These are phyloP conservation scores for Hormiphora californensis DNA, from an alignment of 37 sponge, comb jelly and placozoan genomes.

Conservation along the genomic window DNA sequence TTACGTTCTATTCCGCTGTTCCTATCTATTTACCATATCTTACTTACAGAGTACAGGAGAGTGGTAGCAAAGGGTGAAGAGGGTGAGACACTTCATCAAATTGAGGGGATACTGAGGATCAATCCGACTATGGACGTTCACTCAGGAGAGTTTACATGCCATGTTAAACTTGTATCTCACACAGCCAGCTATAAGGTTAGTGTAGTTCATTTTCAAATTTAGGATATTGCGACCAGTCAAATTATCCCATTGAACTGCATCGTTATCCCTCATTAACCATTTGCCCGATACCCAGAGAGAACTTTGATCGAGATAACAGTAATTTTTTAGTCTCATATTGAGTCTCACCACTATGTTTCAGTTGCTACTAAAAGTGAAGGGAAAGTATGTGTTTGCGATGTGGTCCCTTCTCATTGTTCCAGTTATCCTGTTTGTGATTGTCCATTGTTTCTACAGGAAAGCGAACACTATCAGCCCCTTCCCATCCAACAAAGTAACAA, in stretches of 20 bases:
- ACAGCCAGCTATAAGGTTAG: not conserved
- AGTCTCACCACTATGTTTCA: no score
- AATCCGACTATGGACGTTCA: conserved; percentile 31
- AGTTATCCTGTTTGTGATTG: not conserved
- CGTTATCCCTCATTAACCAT: not conserved
- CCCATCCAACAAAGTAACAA: conserved; percentile 1
- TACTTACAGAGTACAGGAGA: not conserved
- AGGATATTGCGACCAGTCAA: not conserved
- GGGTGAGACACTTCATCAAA: not conserved
- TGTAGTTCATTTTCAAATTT: not conserved
- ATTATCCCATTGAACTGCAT: not conserved
- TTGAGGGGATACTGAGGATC: not conserved
- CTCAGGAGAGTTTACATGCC: not conserved
- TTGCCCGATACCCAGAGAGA: no score
- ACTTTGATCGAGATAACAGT: no score
- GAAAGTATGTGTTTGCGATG: not conserved
- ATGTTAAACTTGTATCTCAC: conserved; percentile 6
- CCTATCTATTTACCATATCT: not conserved
- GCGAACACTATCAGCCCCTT: conserved; percentile 14
- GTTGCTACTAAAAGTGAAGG: not conserved
- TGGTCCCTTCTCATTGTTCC: not conserved
- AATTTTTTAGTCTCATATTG: no score
- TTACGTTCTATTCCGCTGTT: not conserved
- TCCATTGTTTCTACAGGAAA: conserved; percentile 3
- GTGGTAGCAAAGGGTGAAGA: not conserved